Conservation (phyloP, 2,113 vertebrate genomes). For the Aphyosemion australe region DNA sequence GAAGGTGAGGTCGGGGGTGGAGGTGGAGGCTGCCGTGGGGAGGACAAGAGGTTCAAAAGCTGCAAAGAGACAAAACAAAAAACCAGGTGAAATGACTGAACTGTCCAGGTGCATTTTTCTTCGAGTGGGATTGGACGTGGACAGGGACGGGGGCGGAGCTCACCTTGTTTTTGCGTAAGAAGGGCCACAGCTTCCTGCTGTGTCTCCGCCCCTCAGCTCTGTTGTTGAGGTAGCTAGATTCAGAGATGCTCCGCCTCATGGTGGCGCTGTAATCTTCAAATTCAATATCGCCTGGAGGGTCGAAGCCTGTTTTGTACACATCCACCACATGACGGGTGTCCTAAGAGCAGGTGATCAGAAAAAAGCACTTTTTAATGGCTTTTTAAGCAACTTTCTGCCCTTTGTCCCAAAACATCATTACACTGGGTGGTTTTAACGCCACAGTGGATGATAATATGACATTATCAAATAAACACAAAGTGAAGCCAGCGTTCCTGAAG, state of each 20-base stretch:
- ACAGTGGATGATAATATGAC: no score
- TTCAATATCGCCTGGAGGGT: conserved; percentile 91
- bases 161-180: conserved; percentile 97
- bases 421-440: no score
- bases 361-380: no score
- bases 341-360: conserved; percentile 66
- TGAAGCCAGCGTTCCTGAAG: no score
- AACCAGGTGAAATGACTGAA: not conserved
- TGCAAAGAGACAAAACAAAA: conserved; percentile 55
- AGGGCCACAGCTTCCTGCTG: conserved; percentile 93
- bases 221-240: conserved; percentile 91
- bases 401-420: no score
- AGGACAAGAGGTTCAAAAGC: conserved; percentile 96
- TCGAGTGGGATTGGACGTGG: not conserved
- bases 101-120: not conserved
- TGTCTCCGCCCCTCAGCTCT: conserved; percentile 83
- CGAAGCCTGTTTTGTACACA: conserved; percentile 92
- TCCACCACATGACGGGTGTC: conserved; percentile 92
- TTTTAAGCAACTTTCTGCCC: no score
- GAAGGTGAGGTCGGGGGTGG: conserved; percentile 92
- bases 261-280: conserved; percentile 93
- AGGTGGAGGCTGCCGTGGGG: conserved; percentile 92
- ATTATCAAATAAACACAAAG: no score
- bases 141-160: conserved; percentile 8
- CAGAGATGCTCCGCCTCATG: conserved; percentile 89